Evolutionary conservation across 2,797 vertebrate genomes (phyloP).

Genomic region (Clarias fuscus): DNA sequence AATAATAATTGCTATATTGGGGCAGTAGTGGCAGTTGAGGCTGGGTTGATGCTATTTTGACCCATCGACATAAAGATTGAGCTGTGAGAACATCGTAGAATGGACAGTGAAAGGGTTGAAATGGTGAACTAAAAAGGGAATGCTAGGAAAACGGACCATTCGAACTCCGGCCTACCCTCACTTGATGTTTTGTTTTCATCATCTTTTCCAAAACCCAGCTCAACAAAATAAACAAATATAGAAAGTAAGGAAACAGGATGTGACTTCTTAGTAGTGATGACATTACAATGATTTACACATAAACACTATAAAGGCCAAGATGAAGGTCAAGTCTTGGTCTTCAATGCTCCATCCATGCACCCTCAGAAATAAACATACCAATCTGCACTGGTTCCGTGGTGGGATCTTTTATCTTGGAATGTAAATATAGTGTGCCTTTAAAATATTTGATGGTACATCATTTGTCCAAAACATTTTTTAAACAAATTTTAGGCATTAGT

Average conservation of each 20-base stretch:
- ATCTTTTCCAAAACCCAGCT: not conserved
- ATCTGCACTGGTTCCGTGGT: too few relatives aligned
- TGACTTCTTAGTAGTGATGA: not conserved
- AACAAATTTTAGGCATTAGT: too few relatives aligned
- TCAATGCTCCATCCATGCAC: not conserved
- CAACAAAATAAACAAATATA: not conserved
- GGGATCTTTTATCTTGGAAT: not conserved
- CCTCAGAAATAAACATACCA: not conserved
- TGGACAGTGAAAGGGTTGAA: too few relatives aligned
- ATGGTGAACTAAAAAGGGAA: too few relatives aligned
- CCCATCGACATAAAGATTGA: too few relatives aligned
- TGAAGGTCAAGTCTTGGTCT: not conserved
- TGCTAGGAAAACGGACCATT: not conserved
- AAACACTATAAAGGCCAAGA: not conserved
- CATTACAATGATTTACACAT: not conserved
- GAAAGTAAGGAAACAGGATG: not conserved
- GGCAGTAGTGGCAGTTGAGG: too few relatives aligned
- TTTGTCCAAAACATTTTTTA: not conserved
- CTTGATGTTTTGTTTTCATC: not conserved
- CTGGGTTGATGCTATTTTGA: too few relatives aligned
- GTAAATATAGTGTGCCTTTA: too few relatives aligned
- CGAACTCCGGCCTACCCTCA: not conserved
- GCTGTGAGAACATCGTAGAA: too few relatives aligned
- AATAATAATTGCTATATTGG: too few relatives aligned
- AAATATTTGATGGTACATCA: not conserved